Evolutionary conservation across 2,888 invertebrate genomes (phyloP), one percentile per base, ranked within the genome.

Genomic region (Nomada hirtipes): DNA sequence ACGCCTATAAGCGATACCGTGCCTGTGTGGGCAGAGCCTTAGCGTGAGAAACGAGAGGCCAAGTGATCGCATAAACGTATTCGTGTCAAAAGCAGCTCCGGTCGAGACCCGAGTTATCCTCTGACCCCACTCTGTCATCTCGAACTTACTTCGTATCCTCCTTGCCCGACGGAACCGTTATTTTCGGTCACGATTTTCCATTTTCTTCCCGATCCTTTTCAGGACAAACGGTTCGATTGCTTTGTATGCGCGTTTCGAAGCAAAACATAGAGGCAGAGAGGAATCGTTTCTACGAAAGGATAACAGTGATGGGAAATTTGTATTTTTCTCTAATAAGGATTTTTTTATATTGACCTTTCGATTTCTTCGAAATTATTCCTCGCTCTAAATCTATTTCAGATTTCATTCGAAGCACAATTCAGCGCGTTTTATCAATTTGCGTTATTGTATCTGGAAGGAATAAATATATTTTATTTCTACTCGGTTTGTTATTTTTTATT

Each of bases 91-190:
- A 91, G 91, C 90, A 91, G 85, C 89, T 88, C 89, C 90, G 91
- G 92, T 90, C 92, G 89, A 80, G 91, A 92, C 92, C 92, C 92
- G 89, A 89, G 92, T 93, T 92, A 92, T 92, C 92, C 93, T 92
- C 87, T 92, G 93, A 92, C 93, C 92, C 90, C 88, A 89, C 92
- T 91, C 92, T 90, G 90, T 91, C 92, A 90, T 92, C 91, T 90
- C 89, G 83, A 91, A 92, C 92, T 92, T 92, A 91, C 89, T 89
- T 92, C 89, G 89, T 83, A 90, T 90, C 86, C 83, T 83, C 84
- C 86, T 81, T 86, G 60, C 72, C 61, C 79, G 70, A 50, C 77
- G 53, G 63, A 79, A 74, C 85, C 53, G 89, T 85, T 88, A 85
- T 89, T 82, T 85, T 80, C 81, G 72, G 75, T 15, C 68, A 72